Base-by-base conservation (phyloP, 2,888 invertebrate species). In the Antitype chi region DNA sequence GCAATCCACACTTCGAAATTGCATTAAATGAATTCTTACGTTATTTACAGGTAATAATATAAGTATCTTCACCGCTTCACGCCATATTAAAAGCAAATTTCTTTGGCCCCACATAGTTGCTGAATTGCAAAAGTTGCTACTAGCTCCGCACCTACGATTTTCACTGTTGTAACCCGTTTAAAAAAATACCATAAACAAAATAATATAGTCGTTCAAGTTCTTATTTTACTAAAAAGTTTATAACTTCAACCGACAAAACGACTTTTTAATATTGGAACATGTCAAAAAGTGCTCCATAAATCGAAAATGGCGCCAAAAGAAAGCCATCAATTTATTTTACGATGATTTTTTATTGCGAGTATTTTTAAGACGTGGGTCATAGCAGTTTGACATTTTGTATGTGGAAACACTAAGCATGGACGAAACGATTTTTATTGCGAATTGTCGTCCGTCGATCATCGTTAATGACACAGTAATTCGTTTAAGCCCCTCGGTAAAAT, bases 241-340 rank as follows among this genome's bases (percentile, higher is more conserved):
- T 53, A 32, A 38, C 43, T 70, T 38, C 23, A 49, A 71, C 71
- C 70, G 74, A 76, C 76, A 78, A 76, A 78, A 88, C 90, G 49
- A 60, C 49, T 83, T 92, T 92, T 91, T 87, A 90, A 86, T 80
- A 78, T 81, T 68, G 32, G 77, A 80, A 82, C 77, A 75, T 79
- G 74, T 83, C 72, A 83, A 89, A 90, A 90, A 90, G 89, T 87
- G 80, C 80, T 87, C 91, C 89, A 91, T 94, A 95, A 95, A 94
- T 90, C 79, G 32, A 90, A 92, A 91, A 93, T 93, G 92, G 91
- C 90, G 85, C 89, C 81, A 84, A 89, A 93, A 94, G 94, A 94
- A 95, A 93, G 94, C 91, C 94, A 93, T 93, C 81, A 85, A 86
- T 85, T 94, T 91, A 94, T 81, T 94, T 95, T 93, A 94, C 93